Evolutionary conservation across 2,888 invertebrate species (phyloP), one percentile per base, ranked within the genome.

Genomic region (Cheilosia pagana): DNA sequence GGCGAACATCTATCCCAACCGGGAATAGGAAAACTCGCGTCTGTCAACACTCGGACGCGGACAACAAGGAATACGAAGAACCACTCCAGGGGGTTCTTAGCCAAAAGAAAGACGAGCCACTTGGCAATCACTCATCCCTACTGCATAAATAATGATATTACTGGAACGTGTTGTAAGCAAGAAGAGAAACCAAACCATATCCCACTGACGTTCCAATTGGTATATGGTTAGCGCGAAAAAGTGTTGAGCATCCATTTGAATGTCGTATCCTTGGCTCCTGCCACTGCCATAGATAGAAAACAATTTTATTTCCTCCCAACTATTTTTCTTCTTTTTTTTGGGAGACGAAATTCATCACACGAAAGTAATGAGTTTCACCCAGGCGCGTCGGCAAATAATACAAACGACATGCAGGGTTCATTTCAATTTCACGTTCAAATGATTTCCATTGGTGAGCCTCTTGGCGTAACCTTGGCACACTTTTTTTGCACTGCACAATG

Each of bases 81-180:
- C 4, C 1, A 48, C 23, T 8, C n/a, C 1, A 48, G 63, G 4
- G n/a, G 12, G 1, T 8, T n/a, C n/a, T n/a, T 19, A 16, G 48
- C 25, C 25, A 55, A 43, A 53, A 68, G 12, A 35, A 39, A 19
- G 53, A 78, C 23, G 14, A 25, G 63, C 28, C 71, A n/a, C 60
- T 62, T 55, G 48, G 16, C 39, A 71, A 78, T 71, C 50, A 50
- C 43, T 43, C 57, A 59, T 63, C 71, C 71, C 48, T 63, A 63
- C 25, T 57, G 57, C 62, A 78, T 78, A 77, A 63, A 55, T 59
- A 57, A 63, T 71, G 31, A 16, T 31, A 59, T 67, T 41, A 67
- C 16, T 28, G n/a, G 19, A 43, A 77, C 70, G 70, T 78, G 78
- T 6, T 65, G 39, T 41, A 57, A 21, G 57, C 31, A 57, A 48